A percentile compares a stretch with the other conserved stretches of the same genome.
phyloP scores from a whole-genome alignment of 2,888 invertebrate genomes.

The Agrochola circellaris region DNA sequence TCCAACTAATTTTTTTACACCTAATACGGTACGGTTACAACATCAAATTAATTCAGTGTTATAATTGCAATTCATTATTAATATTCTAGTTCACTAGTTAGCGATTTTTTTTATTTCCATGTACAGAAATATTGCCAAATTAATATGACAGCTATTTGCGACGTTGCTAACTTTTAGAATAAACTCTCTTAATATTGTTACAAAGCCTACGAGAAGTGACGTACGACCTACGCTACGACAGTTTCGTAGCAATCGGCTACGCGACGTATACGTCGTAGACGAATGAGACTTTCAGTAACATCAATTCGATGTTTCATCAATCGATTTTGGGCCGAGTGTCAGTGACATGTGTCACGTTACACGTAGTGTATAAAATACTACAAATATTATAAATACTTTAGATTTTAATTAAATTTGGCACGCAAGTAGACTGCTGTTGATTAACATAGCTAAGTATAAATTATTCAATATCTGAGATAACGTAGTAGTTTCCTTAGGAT shows the following conservation, averaged over 20 bases:
- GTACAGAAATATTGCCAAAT: no score
- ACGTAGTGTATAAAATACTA: background rate
- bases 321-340: no score
- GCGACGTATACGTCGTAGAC: conserved; percentile 41
- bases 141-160: no score
- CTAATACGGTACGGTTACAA: no score
- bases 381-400: background rate
- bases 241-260: conserved; percentile 52
- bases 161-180: no score
- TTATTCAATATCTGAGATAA: background rate
- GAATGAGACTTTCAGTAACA: background rate
- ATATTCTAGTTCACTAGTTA: no score
- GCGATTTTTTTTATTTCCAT: no score
- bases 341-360: background rate
- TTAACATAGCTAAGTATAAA: no score
- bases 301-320: background rate
- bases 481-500: background rate
- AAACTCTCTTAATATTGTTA: background rate
- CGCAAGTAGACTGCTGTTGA: no score
- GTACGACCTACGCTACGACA: background rate
- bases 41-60: no score
- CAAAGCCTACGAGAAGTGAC: background rate
- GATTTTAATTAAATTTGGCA: background rate
- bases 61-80: no score
- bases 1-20: no score